A percentile compares a stretch with the other conserved stretches of the same genome.
Evolutionary conservation across 2,113 vertebrate species (phyloP).

Genomic region (Phycodurus eques): DNA sequence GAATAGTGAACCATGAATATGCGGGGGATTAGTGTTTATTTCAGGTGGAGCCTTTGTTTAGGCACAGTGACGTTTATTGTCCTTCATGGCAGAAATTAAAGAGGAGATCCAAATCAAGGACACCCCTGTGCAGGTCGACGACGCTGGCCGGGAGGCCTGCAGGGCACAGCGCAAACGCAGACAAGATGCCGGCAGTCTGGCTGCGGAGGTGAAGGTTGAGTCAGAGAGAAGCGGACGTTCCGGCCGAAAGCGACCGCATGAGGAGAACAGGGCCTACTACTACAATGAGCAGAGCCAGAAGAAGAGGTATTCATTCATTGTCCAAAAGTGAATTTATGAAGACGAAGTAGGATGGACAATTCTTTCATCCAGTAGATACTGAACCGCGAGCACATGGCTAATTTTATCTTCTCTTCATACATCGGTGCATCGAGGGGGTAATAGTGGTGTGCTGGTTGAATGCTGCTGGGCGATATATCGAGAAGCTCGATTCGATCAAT

Average conservation of each 20-base stretch:
- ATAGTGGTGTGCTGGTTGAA: too few relatives aligned
- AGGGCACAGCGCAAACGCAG: neutral
- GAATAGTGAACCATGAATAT: too few relatives aligned
- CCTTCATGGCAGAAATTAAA: constrained; percentile 41
- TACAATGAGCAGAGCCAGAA: constrained; percentile 86
- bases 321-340: too few relatives aligned
- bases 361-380: too few relatives aligned
- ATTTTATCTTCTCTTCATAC: too few relatives aligned
- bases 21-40: too few relatives aligned
- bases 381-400: too few relatives aligned
- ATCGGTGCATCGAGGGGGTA: too few relatives aligned
- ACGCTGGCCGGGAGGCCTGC: constrained; percentile 20
- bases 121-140: constrained; percentile 50
- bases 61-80: neutral
- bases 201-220: constrained; percentile 50
- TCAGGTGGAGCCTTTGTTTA: too few relatives aligned
- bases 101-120: constrained; percentile 53
- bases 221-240: constrained; percentile 50
- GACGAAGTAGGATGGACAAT: too few relatives aligned
- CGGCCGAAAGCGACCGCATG: constrained; percentile 79
- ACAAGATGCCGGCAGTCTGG: constrained; percentile 26
- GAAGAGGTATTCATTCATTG: constrained; percentile 69
- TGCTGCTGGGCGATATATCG: too few relatives aligned
- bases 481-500: too few relatives aligned
- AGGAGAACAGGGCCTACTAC: constrained; percentile 75